A percentile compares a stretch with the other conserved stretches of the same genome.
These are phyloP conservation scores for Pachyseris speciosa DNA, from an alignment of 64 coral and sea anemone genomes.

Conservation along the genomic window DNA sequence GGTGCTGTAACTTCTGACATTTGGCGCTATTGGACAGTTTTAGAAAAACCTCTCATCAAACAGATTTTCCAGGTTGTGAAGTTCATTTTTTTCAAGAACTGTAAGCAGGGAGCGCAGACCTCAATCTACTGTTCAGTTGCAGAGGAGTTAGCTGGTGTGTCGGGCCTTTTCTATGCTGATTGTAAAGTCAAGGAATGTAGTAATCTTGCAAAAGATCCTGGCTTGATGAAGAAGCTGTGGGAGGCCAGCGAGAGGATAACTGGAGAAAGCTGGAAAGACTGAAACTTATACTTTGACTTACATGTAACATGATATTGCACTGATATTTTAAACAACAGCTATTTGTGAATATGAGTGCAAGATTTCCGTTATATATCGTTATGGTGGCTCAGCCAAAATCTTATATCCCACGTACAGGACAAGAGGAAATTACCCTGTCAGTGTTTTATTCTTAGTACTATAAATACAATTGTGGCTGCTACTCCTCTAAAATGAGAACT, in stretches of 20 bases:
- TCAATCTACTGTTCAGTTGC: slow-evolving; percentile 59
- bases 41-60: not conserved
- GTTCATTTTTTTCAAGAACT: not conserved
- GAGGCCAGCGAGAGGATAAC: slow-evolving; percentile 39
- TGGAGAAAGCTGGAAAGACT: slow-evolving; percentile 36
- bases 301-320: too few species aligned
- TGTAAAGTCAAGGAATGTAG: slow-evolving; percentile 14
- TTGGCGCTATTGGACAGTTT: not conserved
- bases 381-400: too few species aligned
- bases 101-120: slow-evolving; percentile 59
- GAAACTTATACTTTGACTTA: too few species aligned
- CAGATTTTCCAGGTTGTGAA: not conserved
- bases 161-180: slow-evolving; percentile 47
- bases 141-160: slow-evolving; percentile 1
- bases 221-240: slow-evolving; percentile 32
- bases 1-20: slow-evolving; percentile 38
- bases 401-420: too few species aligned
- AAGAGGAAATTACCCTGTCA: too few species aligned
- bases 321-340: too few species aligned
- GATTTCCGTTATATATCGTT: too few species aligned
- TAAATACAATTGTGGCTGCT: too few species aligned
- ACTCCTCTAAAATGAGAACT: too few species aligned
- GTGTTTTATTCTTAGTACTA: too few species aligned
- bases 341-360: too few species aligned
- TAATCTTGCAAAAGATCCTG: slow-evolving; percentile 21